phyloP scores from a whole-genome alignment of 2,888 invertebrate genomes.

The Phorcus lineatus region DNA sequence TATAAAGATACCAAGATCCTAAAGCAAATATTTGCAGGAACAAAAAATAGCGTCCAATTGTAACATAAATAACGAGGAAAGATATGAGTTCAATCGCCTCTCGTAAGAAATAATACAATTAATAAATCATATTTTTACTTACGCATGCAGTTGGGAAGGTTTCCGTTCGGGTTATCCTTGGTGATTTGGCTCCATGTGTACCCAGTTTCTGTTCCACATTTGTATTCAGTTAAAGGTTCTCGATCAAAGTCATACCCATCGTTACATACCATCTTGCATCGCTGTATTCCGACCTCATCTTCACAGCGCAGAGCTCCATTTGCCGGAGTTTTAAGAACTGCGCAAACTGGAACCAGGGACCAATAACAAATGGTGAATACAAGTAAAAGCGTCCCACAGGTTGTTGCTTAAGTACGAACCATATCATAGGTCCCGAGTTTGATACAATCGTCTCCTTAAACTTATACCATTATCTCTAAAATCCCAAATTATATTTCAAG shows the following conservation, averaged over 20 bases:
- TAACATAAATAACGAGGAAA: too few species aligned
- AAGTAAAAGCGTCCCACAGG: not conserved
- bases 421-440: too few species aligned
- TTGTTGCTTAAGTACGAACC: too few species aligned
- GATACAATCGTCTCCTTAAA: too few species aligned
- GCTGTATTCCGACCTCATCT: constrained; percentile 18
- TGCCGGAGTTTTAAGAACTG: constrained; percentile 10
- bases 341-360: constrained; percentile 21
- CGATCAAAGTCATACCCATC: constrained; percentile 39
- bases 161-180: constrained; percentile 29
- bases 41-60: too few species aligned
- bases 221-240: constrained; percentile 20
- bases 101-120: too few species aligned
- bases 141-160: constrained; percentile 35
- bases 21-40: not conserved
- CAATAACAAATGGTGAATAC: not conserved
- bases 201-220: constrained; percentile 35
- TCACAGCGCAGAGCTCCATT: constrained; percentile 21
- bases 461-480: too few species aligned
- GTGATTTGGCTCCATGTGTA: constrained; percentile 35
- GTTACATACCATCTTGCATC: constrained; percentile 30
- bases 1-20: too few species aligned
- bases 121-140: too few species aligned
- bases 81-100: not conserved
- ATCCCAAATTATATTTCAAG: too few species aligned